Conservation (phyloP, 2,888 invertebrate species). For the Sicus ferrugineus region DNA sequence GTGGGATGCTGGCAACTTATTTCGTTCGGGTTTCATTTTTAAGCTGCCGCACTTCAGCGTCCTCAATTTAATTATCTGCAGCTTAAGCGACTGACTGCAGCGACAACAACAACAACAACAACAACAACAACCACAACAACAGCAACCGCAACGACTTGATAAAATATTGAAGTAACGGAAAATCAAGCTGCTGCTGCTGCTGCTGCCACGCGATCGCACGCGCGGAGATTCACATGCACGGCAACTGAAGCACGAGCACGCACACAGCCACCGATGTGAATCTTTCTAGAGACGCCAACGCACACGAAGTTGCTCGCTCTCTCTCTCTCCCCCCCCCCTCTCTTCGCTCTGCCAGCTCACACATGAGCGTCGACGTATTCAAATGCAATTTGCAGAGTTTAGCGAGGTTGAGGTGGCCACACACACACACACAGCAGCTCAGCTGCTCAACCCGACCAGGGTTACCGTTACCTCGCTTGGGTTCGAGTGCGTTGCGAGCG, state of each 20-base stretch:
- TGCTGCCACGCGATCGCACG: background rate
- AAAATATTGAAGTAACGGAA: no score
- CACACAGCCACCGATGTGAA: background rate
- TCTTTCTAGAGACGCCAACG: background rate
- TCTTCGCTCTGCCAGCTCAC: constrained; percentile 27
- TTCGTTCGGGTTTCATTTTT: no score
- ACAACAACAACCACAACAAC: background rate
- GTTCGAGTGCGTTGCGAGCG: no score
- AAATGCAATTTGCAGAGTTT: constrained; percentile 34
- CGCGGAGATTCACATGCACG: background rate
- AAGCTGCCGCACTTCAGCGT: no score
- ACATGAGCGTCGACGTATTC: constrained; percentile 13
- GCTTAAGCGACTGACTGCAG: no score
- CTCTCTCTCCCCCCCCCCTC: background rate
- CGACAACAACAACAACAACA: background rate
- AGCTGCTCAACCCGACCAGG: background rate
- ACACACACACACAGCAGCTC: background rate
- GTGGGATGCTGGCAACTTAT: no score
- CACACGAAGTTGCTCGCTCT: background rate
- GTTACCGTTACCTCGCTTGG: background rate
- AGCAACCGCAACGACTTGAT: no score
- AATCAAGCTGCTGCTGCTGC: no score
- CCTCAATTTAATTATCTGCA: no score
- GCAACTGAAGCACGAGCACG: background rate
- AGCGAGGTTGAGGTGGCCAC: constrained; percentile 27